phyloP scores from a whole-genome alignment of 2,113 vertebrate genomes.

The Paradoxurus hermaphroditus region DNA sequence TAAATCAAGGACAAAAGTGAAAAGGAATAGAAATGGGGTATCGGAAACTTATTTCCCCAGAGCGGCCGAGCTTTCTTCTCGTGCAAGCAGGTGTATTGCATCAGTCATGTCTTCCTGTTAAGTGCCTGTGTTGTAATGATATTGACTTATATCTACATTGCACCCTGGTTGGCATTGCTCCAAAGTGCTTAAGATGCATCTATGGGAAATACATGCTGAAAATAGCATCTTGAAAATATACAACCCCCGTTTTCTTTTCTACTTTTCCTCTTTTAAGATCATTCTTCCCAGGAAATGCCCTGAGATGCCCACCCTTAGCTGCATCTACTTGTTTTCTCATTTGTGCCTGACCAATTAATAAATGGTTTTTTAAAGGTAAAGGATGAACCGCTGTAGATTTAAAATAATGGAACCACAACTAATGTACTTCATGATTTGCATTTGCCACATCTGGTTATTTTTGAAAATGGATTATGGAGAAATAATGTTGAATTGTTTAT shows the following conservation, averaged over 20 bases:
- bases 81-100: background rate
- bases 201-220: constrained; percentile 39
- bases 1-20: constrained; percentile 63
- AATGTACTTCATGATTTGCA: background rate
- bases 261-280: background rate
- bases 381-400: background rate
- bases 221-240: constrained; percentile 42
- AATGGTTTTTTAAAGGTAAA: background rate
- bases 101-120: constrained; percentile 35
- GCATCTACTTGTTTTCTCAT: background rate
- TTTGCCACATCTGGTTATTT: background rate
- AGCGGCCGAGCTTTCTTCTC: background rate
- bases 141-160: constrained; percentile 55
- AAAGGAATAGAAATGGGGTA: constrained; percentile 60
- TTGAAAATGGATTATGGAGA: background rate
- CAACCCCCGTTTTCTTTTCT: background rate
- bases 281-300: background rate
- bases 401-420: background rate
- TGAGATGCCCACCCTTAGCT: background rate
- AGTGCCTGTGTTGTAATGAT: constrained; percentile 39
- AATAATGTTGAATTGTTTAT: background rate
- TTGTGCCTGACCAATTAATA: background rate
- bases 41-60: constrained; percentile 54
- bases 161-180: constrained; percentile 31
- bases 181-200: constrained; percentile 38